These are phyloP conservation scores for Epicauta chinensis DNA, from an alignment of 1,140 invertebrate species.

Conservation along the genomic window DNA sequence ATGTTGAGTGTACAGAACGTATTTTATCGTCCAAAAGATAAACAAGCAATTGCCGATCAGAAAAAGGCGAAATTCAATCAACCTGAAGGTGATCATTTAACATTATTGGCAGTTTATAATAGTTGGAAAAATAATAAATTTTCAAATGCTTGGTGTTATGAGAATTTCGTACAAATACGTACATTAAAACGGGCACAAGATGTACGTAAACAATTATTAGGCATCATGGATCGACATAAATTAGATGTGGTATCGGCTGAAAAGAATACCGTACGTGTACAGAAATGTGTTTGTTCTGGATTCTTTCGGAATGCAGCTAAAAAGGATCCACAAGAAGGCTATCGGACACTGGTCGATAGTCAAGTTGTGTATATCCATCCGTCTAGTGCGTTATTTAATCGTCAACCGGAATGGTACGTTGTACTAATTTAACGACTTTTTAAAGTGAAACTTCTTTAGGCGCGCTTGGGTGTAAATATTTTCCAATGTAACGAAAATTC, in stretches of 20 bases:
- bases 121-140: conserved; percentile 99
- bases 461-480: too few relatives aligned
- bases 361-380: conserved; percentile 99
- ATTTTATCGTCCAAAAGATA: conserved; percentile 95
- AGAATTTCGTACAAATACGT: conserved; percentile 98
- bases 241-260: conserved; percentile 95
- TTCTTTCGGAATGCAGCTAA: conserved; percentile 99
- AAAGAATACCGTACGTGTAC: conserved; percentile 90
- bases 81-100: conserved; percentile 96
- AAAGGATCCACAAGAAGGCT: conserved; percentile 99
- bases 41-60: conserved; percentile 96
- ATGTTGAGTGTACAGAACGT: conserved; percentile 99
- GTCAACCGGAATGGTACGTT: conserved; percentile 98
- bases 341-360: conserved; percentile 93
- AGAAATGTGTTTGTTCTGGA: conserved; percentile 98
- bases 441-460: too few relatives aligned
- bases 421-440: too few relatives aligned
- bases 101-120: conserved; percentile 96
- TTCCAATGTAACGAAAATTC: too few relatives aligned
- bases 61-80: conserved; percentile 99
- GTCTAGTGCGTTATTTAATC: conserved; percentile 93
- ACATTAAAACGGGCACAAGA: conserved; percentile 97
- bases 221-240: conserved; percentile 98
- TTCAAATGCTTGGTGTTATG: conserved; percentile 98
- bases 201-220: conserved; percentile 94